phyloP scores from a whole-genome alignment of 2,888 invertebrate genomes.

The Callyntrura guangdongensis region DNA sequence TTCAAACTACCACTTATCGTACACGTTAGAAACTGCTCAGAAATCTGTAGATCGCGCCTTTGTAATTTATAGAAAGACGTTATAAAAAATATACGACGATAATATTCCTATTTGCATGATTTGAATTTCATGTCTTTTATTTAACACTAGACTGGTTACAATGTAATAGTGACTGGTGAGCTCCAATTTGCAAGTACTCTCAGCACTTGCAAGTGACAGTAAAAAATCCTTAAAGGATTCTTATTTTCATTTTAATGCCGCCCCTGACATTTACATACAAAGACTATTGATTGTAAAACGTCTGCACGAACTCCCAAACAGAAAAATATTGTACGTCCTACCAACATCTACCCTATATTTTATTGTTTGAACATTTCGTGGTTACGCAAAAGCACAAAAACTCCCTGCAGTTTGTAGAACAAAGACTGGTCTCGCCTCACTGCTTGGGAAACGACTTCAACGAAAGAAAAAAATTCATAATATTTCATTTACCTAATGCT shows the following conservation, averaged over 20 bases:
- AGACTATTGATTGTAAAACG: neutral
- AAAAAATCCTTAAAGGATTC: conserved; percentile 2
- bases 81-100: neutral
- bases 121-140: conserved; percentile 4
- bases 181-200: conserved; percentile 2
- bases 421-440: neutral
- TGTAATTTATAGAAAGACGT: too few relatives aligned
- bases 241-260: conserved; percentile 30
- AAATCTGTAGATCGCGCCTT: neutral
- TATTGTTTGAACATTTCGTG: neutral
- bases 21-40: too few relatives aligned
- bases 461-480: neutral
- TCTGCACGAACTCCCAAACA: neutral
- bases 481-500: neutral
- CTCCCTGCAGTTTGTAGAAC: too few relatives aligned
- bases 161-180: neutral
- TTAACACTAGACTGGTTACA: neutral
- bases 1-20: too few relatives aligned
- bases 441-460: neutral
- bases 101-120: neutral
- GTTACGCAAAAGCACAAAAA: neutral
- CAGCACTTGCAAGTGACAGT: neutral
- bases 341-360: neutral
- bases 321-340: conserved; percentile 10
- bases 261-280: conserved; percentile 64